Conservation (phyloP, 1,140 invertebrate genomes). For the Drosophila pruinosa region DNA sequence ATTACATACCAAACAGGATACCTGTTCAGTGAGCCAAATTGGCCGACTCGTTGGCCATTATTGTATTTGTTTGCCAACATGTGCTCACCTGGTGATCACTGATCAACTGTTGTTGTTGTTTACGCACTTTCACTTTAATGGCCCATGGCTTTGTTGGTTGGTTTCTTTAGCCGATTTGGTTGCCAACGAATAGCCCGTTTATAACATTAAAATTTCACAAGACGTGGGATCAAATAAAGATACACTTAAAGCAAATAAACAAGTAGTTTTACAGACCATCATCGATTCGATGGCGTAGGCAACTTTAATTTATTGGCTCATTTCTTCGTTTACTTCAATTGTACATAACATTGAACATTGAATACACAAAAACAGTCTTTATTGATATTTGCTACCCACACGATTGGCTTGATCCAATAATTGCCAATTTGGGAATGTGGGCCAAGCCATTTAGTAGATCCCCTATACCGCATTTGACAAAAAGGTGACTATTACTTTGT, state of each 20-base stretch:
- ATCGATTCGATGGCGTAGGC: conserved; percentile 4
- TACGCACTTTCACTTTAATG: conserved; percentile 25
- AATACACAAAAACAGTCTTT: conserved; percentile 5
- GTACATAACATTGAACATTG: too few relatives aligned
- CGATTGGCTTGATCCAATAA: neutral
- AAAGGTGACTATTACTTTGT: neutral
- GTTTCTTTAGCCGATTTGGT: neutral
- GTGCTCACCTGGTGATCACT: conserved; percentile 8
- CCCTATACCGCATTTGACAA: neutral
- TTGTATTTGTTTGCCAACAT: neutral
- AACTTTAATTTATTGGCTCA: conserved; percentile 15
- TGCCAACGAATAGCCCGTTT: neutral
- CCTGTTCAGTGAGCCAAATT: too few relatives aligned
- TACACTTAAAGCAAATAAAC: neutral
- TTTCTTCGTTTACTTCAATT: conserved; percentile 11
- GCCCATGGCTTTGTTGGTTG: neutral
- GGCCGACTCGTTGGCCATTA: neutral
- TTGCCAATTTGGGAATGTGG: conserved; percentile 8
- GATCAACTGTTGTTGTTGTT: too few relatives aligned
- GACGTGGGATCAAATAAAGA: neutral
- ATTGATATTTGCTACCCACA: conserved; percentile 8
- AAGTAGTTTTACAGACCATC: neutral
- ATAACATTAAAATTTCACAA: neutral
- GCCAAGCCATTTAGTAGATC: neutral
- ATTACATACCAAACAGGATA: neutral